Evolutionary conservation across 2,888 invertebrate species (phyloP).

Genomic region (Suillia variegata): DNA sequence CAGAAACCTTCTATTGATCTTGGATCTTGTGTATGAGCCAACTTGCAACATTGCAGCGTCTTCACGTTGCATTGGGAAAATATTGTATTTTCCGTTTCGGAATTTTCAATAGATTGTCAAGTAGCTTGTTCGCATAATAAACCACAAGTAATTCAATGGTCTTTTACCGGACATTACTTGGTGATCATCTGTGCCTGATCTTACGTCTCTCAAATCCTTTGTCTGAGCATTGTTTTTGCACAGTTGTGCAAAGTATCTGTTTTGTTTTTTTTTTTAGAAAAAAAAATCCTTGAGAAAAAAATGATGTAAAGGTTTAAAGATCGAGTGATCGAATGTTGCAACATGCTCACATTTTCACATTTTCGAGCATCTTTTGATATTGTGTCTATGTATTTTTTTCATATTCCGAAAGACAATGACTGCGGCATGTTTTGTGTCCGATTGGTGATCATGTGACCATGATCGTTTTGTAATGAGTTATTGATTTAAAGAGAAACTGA

Average conservation of each 20-base stretch:
- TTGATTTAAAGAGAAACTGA: too few relatives aligned
- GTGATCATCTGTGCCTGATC: constrained; percentile 26
- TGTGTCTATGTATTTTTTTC: constrained; percentile 23
- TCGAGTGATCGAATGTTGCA: too few relatives aligned
- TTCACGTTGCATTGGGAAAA: too few relatives aligned
- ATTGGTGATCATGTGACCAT: not conserved
- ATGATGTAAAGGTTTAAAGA: constrained; percentile 45
- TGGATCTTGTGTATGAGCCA: too few relatives aligned
- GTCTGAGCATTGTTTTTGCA: too few relatives aligned
- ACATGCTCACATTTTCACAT: constrained; percentile 38
- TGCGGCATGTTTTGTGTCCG: not conserved
- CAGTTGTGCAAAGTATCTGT: not conserved
- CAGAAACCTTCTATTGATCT: too few relatives aligned
- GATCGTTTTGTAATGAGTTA: not conserved
- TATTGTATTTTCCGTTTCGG: too few relatives aligned
- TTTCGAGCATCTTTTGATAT: constrained; percentile 42
- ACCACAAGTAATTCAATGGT: constrained; percentile 32
- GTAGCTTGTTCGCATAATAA: constrained; percentile 14
- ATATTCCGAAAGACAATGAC: not conserved
- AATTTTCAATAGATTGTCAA: too few relatives aligned
- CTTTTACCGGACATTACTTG: not conserved
- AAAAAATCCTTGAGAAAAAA: too few relatives aligned
- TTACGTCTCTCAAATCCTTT: not conserved
- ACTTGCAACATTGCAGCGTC: too few relatives aligned
- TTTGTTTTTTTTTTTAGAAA: not conserved